These are phyloP conservation scores for Calcarius ornatus DNA, from an alignment of 2,113 vertebrate species.

Conservation along the genomic window DNA sequence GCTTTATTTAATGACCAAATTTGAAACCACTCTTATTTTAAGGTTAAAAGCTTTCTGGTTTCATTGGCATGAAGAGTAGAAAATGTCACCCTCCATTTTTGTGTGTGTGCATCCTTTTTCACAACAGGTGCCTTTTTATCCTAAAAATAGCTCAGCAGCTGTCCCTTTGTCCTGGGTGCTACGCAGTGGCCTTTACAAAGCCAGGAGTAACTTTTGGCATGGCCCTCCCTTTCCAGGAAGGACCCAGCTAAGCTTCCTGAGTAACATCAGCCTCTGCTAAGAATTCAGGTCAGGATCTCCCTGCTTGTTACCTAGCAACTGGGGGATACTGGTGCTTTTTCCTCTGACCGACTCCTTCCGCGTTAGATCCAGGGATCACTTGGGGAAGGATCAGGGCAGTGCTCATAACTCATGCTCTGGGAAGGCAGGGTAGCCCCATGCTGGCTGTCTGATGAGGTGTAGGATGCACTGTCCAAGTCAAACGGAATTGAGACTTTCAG, in stretches of 20 bases:
- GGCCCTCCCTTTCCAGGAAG: not conserved
- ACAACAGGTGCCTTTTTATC: not conserved
- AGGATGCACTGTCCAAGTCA: not conserved
- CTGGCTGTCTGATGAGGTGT: not conserved
- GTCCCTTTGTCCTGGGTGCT: not conserved
- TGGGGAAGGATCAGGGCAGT: not conserved
- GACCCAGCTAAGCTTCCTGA: constrained; percentile 25
- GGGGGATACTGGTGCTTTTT: constrained; percentile 59
- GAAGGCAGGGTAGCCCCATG: not conserved
- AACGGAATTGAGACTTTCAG: not conserved
- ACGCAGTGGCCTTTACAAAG: not conserved
- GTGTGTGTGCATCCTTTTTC: not conserved
- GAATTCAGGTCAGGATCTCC: constrained; percentile 75
- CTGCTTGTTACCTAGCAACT: constrained; percentile 73
- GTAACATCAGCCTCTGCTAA: constrained; percentile 53
- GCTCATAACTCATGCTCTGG: not conserved
- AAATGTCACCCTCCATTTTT: not conserved
- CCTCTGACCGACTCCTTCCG: not conserved
- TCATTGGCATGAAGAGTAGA: not conserved
- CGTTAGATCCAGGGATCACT: constrained; percentile 6
- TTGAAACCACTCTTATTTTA: not conserved
- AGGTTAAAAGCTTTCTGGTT: not conserved
- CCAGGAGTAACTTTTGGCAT: not conserved
- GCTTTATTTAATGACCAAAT: not conserved
- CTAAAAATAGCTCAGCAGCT: not conserved